Percentiles rank a stretch among this genome's conserved stretches.
phyloP scores from a whole-genome alignment of 2,888 invertebrate species.

The Gandaritis pyraliata region DNA sequence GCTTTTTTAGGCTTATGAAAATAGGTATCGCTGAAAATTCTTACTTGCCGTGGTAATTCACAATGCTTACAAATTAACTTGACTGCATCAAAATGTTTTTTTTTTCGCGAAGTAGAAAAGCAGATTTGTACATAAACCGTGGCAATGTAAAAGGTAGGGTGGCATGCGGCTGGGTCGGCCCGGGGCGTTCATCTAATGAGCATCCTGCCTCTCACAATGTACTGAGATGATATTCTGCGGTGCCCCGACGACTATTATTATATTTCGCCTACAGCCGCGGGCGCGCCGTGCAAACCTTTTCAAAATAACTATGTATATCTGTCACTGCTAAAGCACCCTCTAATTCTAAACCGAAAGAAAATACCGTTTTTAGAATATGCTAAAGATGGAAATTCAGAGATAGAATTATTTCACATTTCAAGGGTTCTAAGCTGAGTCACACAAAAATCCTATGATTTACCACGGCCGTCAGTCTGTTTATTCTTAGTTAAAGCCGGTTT shows the following conservation, averaged over 20 bases:
- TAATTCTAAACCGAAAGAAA: slow-evolving; percentile 56
- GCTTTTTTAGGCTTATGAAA: no score
- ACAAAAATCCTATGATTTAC: no score
- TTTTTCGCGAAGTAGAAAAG: slow-evolving; percentile 29
- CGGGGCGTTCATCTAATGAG: slow-evolving; percentile 81
- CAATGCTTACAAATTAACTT: slow-evolving; percentile 16
- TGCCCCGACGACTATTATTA: slow-evolving; percentile 78
- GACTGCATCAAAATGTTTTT: slow-evolving; percentile 32
- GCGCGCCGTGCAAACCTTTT: slow-evolving; percentile 72
- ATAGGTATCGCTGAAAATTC: no score
- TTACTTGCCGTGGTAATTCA: neutral
- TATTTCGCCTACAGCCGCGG: slow-evolving; percentile 69
- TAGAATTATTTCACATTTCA: neutral
- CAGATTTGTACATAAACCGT: slow-evolving; percentile 40
- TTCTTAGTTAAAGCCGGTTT: no score
- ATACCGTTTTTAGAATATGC: slow-evolving; percentile 34
- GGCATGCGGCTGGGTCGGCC: slow-evolving; percentile 56
- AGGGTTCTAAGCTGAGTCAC: no score
- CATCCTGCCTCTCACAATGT: slow-evolving; percentile 82
- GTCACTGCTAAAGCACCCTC: slow-evolving; percentile 58
- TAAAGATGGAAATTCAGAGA: neutral
- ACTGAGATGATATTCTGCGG: slow-evolving; percentile 77
- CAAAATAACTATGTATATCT: slow-evolving; percentile 70
- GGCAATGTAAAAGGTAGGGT: slow-evolving; percentile 54
- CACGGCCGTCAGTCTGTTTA: no score